A percentile compares a stretch with the other conserved stretches of the same genome.
Conservation (phyloP, 2,113 vertebrate species). For the Poeciliopsis turrubarensis region DNA sequence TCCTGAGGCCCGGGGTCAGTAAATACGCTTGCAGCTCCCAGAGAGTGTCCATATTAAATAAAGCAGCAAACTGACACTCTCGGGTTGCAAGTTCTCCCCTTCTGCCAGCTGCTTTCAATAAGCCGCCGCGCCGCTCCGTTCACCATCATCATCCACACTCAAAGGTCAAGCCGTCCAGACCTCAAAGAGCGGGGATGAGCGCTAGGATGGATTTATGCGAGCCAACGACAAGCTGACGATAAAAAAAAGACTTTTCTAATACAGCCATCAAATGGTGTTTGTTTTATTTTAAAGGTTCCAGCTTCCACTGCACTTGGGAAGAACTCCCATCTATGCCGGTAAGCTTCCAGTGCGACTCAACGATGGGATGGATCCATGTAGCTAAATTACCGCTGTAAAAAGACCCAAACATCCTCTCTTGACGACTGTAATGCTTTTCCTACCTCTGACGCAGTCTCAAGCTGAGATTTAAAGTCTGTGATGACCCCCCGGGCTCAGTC, state of each 20-base stretch:
- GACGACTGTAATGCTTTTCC: conserved; percentile 25
- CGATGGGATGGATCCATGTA: not conserved
- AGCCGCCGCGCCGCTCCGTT: conserved; percentile 57
- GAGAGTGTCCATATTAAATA: conserved; percentile 73
- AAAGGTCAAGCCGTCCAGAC: conserved; percentile 60
- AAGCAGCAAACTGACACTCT: conserved; percentile 66
- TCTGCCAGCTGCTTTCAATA: conserved; percentile 80
- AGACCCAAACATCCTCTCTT: conserved; percentile 15
- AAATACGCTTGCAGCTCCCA: conserved; percentile 52
- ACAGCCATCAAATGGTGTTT: conserved; percentile 50
- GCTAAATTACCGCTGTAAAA: conserved; percentile 26
- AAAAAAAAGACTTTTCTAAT: conserved; percentile 45
- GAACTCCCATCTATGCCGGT: not conserved
- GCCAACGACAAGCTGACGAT: conserved; percentile 35
- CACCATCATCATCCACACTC: conserved; percentile 37
- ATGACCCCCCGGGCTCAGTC: conserved; percentile 2
- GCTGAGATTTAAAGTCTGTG: conserved; percentile 25
- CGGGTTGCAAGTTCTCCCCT: conserved; percentile 57
- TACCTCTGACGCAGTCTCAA: conserved; percentile 32
- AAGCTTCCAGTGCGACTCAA: not conserved
- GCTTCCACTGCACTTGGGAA: conserved; percentile 9
- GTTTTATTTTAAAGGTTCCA: conserved; percentile 32
- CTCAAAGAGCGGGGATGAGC: conserved; percentile 39
- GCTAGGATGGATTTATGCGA: conserved; percentile 62
- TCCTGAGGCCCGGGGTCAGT: conserved; percentile 71